Base-by-base conservation (phyloP, 2,113 vertebrate genomes). In the Procavia capensis region DNA sequence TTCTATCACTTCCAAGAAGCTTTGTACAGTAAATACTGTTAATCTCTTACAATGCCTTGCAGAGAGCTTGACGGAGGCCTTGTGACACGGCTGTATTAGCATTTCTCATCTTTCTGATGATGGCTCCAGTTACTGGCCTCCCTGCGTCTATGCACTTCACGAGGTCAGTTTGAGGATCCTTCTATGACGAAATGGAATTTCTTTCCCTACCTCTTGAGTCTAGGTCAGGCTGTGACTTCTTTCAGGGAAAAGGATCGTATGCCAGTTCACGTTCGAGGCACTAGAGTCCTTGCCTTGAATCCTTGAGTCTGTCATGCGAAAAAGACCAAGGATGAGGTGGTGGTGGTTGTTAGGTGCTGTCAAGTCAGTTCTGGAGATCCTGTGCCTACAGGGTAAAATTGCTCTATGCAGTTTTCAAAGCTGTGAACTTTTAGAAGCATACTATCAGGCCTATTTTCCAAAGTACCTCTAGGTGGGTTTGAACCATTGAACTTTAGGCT, bases 1-100 rank as follows among this genome's bases (percentile, higher is more conserved):
- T 85, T 81, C n/a, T 9, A 22, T 76, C 87, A 24, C 27, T 72
- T 93, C 39, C 74, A 96, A 80, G 89, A 84, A 66, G 14, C n/a
- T 91, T 47, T 75, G 27, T 27, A 54, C 19, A 61, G 43, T 64
- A 54, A 87, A 43, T 63, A 39, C 9, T 36, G 45, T 50, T 47
- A 80, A 84, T 47, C 6, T 54, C 64, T 66, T 72, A 64, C 20
- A 89, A 25, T 22, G 36, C n/a, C 57, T 89, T 93, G 9, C 74
- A 81, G 68, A 80, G 74, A 36, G 3, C 75, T 68, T 76, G 39
- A 45, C 68, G 70, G 45, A 50, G 64, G 50, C 47, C 85, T 66
- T 78, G 4, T 13, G 81, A 50, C 34, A 81, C 17, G 20, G 11
- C 87, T 34, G 63, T 25, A 68, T 63, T 68, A 91, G 19, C 39